These are phyloP conservation scores for Girardinichthys multiradiatus DNA, from an alignment of 2,113 vertebrate species.

Conservation along the genomic window DNA sequence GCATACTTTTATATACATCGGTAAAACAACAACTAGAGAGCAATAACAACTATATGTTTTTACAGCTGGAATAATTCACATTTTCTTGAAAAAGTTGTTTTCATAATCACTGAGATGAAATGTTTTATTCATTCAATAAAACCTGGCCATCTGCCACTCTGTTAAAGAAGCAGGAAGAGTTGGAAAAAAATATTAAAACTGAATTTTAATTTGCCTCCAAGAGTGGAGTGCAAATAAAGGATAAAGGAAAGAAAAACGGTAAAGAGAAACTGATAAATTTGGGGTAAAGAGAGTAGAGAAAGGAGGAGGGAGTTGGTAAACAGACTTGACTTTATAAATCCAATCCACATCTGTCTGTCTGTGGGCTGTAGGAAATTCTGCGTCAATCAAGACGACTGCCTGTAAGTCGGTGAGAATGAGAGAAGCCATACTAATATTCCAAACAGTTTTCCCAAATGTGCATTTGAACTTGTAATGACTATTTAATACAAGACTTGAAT, in stretches of 20 bases:
- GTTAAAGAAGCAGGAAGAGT: constrained; percentile 4
- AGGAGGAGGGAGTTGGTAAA: constrained; percentile 11
- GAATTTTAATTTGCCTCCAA: constrained; percentile 15
- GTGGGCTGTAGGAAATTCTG: constrained; percentile 10
- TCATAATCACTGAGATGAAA: background rate
- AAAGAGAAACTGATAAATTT: background rate
- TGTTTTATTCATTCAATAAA: constrained; percentile 32
- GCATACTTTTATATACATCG: background rate
- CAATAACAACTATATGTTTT: background rate
- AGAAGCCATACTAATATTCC: background rate
- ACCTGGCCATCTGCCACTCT: constrained; percentile 21
- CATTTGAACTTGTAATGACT: background rate
- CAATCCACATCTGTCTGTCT: constrained; percentile 18
- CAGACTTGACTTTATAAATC: constrained; percentile 30
- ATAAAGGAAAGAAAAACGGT: background rate
- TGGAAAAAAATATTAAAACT: constrained; percentile 1
- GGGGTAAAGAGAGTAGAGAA: background rate
- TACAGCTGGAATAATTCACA: background rate
- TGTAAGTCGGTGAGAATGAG: constrained; percentile 17
- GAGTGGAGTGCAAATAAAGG: background rate
- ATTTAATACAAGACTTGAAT: background rate
- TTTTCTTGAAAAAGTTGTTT: background rate
- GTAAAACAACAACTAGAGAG: background rate
- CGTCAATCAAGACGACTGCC: constrained; percentile 15
- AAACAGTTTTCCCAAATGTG: constrained; percentile 9